Conservation (phyloP, 2,113 vertebrate species). For the Meleagris gallopavo region DNA sequence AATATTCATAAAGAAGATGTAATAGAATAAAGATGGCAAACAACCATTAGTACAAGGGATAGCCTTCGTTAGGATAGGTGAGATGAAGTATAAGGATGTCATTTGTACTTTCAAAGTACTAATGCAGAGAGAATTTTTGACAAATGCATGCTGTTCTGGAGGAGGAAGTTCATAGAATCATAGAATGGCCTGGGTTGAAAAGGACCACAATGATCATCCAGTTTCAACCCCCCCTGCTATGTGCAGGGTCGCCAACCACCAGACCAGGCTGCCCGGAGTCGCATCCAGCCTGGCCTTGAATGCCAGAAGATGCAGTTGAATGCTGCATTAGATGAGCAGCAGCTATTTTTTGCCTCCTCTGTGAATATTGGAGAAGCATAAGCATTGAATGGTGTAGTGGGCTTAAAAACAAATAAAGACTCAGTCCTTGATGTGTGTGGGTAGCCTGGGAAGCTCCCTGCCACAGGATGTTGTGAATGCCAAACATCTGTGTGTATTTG, state of each 20-base stretch:
- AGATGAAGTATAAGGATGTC: background rate
- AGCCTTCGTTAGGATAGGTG: background rate
- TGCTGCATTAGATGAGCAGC: background rate
- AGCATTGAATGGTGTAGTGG: background rate
- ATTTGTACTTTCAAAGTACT: background rate
- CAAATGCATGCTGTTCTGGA: background rate
- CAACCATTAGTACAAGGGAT: background rate
- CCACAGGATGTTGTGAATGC: background rate
- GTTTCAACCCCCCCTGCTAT: no score
- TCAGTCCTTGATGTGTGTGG: constrained; percentile 41
- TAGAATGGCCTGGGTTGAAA: no score
- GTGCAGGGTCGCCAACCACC: no score
- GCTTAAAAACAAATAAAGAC: background rate
- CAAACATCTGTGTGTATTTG: background rate
- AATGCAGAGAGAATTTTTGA: background rate
- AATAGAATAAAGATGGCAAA: background rate
- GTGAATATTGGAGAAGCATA: background rate
- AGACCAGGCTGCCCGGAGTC: no score
- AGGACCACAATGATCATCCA: no score
- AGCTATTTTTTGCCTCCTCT: background rate
- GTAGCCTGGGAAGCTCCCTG: constrained; percentile 25
- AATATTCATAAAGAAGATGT: background rate
- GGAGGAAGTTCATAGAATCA: no score
- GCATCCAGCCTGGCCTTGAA: no score
- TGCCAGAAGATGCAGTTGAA: background rate